Percentiles rank a stretch among this genome's conserved stretches.
Conservation (phyloP, 2,797 vertebrate species). For the Scolopax bukidnonensis region DNA sequence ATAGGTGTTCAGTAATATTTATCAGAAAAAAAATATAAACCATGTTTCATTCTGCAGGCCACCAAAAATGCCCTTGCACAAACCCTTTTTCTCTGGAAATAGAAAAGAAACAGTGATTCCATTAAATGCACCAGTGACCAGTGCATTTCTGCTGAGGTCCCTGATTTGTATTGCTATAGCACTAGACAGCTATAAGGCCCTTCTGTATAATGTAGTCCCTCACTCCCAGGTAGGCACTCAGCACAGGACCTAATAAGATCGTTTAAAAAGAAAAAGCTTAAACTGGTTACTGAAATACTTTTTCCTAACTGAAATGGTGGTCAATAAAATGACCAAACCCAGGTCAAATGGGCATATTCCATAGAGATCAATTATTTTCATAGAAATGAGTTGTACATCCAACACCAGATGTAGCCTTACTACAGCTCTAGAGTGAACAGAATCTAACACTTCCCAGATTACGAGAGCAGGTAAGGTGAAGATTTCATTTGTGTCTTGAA, state of each 20-base stretch:
- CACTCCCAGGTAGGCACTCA: neutral
- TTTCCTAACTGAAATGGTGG: neutral
- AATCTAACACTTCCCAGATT: neutral
- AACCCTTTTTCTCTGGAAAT: neutral
- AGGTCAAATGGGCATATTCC: neutral
- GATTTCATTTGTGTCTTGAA: neutral
- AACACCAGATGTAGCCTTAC: neutral
- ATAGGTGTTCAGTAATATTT: neutral
- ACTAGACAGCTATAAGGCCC: neutral
- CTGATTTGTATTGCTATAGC: neutral
- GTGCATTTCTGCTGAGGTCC: neutral
- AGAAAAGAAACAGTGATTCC: neutral
- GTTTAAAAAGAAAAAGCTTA: neutral
- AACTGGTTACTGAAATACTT: neutral
- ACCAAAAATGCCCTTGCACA: neutral
- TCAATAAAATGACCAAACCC: neutral
- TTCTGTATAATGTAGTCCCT: neutral
- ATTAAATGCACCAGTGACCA: neutral
- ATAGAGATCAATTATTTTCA: neutral
- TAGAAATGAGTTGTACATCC: neutral
- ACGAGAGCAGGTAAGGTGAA: neutral
- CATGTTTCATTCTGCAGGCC: neutral
- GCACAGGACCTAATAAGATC: neutral
- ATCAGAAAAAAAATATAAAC: neutral
- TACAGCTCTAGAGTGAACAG: neutral